Conservation (phyloP, 2,113 vertebrate genomes). For the Myiozetetes cayanensis region DNA sequence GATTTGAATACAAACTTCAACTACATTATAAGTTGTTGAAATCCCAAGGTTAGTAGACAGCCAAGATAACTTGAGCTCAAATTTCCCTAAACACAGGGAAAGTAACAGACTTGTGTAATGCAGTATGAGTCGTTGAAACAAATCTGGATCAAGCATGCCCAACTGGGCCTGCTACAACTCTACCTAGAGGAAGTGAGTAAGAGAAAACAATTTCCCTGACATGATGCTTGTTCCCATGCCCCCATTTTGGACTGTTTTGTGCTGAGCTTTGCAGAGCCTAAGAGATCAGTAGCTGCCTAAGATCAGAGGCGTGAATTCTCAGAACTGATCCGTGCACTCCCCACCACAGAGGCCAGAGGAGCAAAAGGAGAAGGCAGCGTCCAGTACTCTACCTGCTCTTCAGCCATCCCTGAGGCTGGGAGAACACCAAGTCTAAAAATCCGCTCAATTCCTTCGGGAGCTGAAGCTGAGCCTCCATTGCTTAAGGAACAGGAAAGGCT, state of each 20-base stretch:
- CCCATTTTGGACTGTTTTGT: not conserved
- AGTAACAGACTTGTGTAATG: slow-evolving; percentile 1
- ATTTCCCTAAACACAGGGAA: not conserved
- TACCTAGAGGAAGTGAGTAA: slow-evolving; percentile 28
- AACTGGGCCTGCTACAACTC: not conserved
- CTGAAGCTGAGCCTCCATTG: not conserved
- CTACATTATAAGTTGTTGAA: slow-evolving; percentile 18
- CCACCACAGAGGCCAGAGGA: not conserved
- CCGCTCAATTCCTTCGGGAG: not conserved
- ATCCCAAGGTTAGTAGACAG: not conserved
- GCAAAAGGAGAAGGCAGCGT: not conserved
- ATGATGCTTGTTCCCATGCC: not conserved
- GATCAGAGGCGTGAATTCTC: not conserved
- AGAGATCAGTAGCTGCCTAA: not conserved
- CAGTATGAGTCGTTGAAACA: slow-evolving; percentile 6
- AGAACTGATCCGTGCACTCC: not conserved
- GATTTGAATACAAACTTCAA: slow-evolving; percentile 2
- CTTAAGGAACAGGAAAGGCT: not conserved
- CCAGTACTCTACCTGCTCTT: not conserved
- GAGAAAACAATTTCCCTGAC: not conserved
- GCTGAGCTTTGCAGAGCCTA: not conserved
- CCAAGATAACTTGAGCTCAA: not conserved
- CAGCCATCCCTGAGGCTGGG: not conserved
- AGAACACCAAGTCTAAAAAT: not conserved
- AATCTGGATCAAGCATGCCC: not conserved